phyloP scores from a whole-genome alignment of 2,113 vertebrate species.

The Leucoraja erinaceus region DNA sequence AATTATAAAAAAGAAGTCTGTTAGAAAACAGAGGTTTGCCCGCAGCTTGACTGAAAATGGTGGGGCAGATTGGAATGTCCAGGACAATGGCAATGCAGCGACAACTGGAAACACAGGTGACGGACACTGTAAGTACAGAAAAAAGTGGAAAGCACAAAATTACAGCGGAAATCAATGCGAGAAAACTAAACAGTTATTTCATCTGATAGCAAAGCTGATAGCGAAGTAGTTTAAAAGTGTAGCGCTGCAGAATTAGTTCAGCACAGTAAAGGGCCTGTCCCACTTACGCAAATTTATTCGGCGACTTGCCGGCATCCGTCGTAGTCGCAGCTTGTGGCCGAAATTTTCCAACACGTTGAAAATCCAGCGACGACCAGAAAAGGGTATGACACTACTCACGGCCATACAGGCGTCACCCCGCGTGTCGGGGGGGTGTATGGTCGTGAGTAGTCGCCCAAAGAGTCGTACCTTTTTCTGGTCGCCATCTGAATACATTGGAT shows the following conservation, averaged over 20 bases:
- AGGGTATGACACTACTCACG: too few relatives aligned
- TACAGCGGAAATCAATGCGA: slow-evolving; percentile 25
- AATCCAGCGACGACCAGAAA: too few relatives aligned
- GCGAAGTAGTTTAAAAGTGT: neutral
- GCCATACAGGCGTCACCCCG: too few relatives aligned
- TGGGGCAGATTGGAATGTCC: slow-evolving; percentile 40
- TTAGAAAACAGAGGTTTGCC: slow-evolving; percentile 8
- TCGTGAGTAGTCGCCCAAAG: too few relatives aligned
- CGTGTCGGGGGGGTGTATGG: too few relatives aligned
- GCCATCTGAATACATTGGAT: too few relatives aligned
- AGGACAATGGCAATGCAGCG: slow-evolving; percentile 41
- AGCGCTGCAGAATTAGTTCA: neutral
- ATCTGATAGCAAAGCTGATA: neutral
- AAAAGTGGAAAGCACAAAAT: slow-evolving; percentile 41
- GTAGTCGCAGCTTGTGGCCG: too few relatives aligned
- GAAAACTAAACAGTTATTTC: neutral
- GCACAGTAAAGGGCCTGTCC: too few relatives aligned
- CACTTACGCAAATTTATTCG: too few relatives aligned
- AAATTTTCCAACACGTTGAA: too few relatives aligned
- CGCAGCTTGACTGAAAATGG: slow-evolving; percentile 43
- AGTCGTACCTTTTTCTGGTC: too few relatives aligned
- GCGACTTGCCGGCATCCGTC: too few relatives aligned
- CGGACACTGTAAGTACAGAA: slow-evolving; percentile 43
- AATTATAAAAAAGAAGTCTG: slow-evolving; percentile 44
- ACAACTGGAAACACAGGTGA: slow-evolving; percentile 42